Evolutionary conservation across 2,888 invertebrate species (phyloP), one percentile per base, ranked within the genome.

Genomic region (Heliconius charithonia): DNA sequence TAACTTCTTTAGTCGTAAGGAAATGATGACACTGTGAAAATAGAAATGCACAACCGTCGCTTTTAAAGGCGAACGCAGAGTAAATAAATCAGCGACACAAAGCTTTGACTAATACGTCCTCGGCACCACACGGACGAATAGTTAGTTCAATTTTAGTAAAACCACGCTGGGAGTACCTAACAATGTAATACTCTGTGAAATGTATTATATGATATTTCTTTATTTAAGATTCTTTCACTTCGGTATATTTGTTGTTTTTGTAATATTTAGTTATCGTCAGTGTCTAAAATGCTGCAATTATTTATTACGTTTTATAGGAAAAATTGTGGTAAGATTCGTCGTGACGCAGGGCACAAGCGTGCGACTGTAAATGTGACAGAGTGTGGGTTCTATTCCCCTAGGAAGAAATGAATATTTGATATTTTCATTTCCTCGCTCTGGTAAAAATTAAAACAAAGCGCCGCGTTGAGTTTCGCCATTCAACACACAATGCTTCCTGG

Each of bases 41-140:
- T 79, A 80, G 79, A 82, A 82, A 81, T 78, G 83, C 81, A 80
- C 80, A 83, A 82, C 79, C 80, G 74, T 56, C 77, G 76, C 76
- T 77, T 81, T 78, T 78, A 82, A 81, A 81, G 71, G 81, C 77
- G 79, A 79, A 80, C 80, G 77, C 76, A 70, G 51, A 77, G 82
- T 82, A 83, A 83, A 83, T 83, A 82, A 80, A 80, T 81, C 81
- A 82, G 79, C 74, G 77, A 81, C 81, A 79, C 81, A 83, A 83
- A 83, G 83, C 83, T 82, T 82, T 79, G 79, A 79, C 79, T 83
- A 83, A 83, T 83, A 81, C 81, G 76, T 81, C 73, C 77, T 78
- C 65, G 59, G 78, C 67, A 72, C 71, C 78, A 81, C 67, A 81
- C 80, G 72, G 78, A 65, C 80, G 69, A 62, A 77, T 79, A 75